phyloP scores from a whole-genome alignment of 2,888 invertebrate genomes.

The Zaprionus lineosus region DNA sequence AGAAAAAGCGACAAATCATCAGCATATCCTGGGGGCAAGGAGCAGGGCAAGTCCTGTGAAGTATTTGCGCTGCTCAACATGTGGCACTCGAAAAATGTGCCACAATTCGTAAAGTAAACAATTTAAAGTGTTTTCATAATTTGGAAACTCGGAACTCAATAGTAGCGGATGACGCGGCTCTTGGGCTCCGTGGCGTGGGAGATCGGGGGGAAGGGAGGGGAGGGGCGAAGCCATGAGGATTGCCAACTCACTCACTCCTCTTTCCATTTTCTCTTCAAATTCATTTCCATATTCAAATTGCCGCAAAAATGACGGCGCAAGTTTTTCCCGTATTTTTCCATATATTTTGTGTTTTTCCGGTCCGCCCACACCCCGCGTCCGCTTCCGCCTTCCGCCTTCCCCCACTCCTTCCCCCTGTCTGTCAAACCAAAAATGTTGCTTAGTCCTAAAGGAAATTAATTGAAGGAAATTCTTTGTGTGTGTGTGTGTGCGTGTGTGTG shows the following conservation, averaged over 20 bases:
- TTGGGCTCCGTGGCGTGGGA: background rate
- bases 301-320: slow-evolving; percentile 54
- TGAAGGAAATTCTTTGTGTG: slow-evolving; percentile 21
- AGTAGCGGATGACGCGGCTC: too few relatives aligned
- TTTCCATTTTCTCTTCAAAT: too few relatives aligned
- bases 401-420: background rate
- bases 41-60: background rate
- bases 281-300: slow-evolving; percentile 60
- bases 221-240: background rate
- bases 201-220: too few relatives aligned
- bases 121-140: slow-evolving; percentile 49
- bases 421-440: slow-evolving; percentile 38
- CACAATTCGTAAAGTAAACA: slow-evolving; percentile 47
- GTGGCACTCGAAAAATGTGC: slow-evolving; percentile 36
- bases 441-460: slow-evolving; percentile 45
- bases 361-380: too few relatives aligned
- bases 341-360: too few relatives aligned
- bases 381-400: background rate
- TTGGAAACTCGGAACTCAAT: slow-evolving; percentile 16
- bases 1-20: slow-evolving; percentile 20
- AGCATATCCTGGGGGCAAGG: background rate
- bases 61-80: slow-evolving; percentile 19
- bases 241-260: background rate
- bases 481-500: slow-evolving; percentile 3
- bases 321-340: slow-evolving; percentile 1